These are phyloP conservation scores for Anadara kagoshimensis DNA, from an alignment of 1,140 invertebrate genomes.

Conservation along the genomic window DNA sequence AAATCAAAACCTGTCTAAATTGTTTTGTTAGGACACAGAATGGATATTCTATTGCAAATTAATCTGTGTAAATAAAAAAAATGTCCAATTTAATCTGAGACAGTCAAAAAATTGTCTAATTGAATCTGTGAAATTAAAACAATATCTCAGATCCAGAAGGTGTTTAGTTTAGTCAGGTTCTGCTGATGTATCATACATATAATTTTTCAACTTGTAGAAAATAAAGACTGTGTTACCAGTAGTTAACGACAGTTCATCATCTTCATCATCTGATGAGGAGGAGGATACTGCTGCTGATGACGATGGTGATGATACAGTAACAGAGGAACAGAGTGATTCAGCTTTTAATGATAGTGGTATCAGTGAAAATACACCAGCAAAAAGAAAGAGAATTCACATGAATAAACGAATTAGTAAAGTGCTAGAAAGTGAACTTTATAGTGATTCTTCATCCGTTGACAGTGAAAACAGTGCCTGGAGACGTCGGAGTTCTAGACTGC, in stretches of 20 bases:
- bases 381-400: no score
- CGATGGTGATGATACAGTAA: background rate
- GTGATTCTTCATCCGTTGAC: conserved; percentile 29
- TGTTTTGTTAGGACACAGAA: no score
- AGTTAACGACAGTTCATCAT: conserved; percentile 1
- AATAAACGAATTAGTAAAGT: conserved; percentile 25
- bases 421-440: conserved; percentile 22
- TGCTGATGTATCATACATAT: no score
- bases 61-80: background rate
- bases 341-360: conserved; percentile 21
- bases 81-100: background rate
- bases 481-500: background rate
- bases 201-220: conserved; percentile 28
- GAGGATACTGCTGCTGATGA: conserved; percentile 12
- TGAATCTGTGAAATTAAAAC: background rate
- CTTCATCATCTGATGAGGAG: conserved; percentile 1
- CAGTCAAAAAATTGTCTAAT: background rate
- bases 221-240: conserved; percentile 48
- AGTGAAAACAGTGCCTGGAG: background rate
- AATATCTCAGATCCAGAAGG: conserved; percentile 5
- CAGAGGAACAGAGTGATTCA: conserved; percentile 21
- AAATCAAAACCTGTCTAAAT: conserved; percentile 45
- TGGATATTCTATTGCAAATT: no score
- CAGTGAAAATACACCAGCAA: conserved; percentile 23
- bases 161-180: conserved; percentile 20